Conservation (phyloP, 2,113 vertebrate genomes). For the Hylia prasina region DNA sequence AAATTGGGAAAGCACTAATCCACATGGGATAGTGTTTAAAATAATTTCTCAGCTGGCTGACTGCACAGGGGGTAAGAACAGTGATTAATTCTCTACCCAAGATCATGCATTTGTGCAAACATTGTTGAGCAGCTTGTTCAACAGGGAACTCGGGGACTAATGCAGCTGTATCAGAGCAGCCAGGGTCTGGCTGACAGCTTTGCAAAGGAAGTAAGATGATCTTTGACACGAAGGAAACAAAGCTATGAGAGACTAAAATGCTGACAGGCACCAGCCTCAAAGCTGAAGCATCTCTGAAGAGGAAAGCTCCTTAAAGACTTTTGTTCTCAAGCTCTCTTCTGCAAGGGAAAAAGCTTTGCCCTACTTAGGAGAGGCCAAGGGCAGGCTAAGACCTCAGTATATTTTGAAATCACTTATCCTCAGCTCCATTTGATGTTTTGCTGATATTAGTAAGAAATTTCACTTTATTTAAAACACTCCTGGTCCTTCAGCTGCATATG, state of each 20-base stretch:
- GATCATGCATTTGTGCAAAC: constrained; percentile 44
- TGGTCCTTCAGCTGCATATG: neutral
- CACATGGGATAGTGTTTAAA: neutral
- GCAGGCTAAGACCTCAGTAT: constrained; percentile 7
- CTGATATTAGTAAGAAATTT: neutral
- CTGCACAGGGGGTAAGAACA: neutral
- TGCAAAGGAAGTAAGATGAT: constrained; percentile 43
- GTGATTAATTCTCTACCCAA: constrained; percentile 9
- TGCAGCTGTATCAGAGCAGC: neutral
- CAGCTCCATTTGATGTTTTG: neutral
- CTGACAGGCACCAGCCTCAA: constrained; percentile 31
- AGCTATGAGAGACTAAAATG: constrained; percentile 20
- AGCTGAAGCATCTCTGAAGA: neutral
- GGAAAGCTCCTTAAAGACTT: constrained; percentile 20
- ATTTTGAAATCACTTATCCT: neutral
- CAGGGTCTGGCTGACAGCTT: constrained; percentile 39
- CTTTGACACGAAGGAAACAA: constrained; percentile 46
- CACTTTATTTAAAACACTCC: neutral
- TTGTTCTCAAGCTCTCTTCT: neutral
- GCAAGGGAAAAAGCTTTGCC: neutral
- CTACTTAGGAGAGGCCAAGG: constrained; percentile 4
- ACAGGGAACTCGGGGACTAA: neutral
- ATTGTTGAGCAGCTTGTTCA: constrained; percentile 27
- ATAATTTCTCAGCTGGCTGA: constrained; percentile 35
- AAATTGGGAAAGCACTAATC: constrained; percentile 12